Evolutionary conservation across 23 tunicate species (phyloP).

Genomic region (Trididemnum nubilum): DNA sequence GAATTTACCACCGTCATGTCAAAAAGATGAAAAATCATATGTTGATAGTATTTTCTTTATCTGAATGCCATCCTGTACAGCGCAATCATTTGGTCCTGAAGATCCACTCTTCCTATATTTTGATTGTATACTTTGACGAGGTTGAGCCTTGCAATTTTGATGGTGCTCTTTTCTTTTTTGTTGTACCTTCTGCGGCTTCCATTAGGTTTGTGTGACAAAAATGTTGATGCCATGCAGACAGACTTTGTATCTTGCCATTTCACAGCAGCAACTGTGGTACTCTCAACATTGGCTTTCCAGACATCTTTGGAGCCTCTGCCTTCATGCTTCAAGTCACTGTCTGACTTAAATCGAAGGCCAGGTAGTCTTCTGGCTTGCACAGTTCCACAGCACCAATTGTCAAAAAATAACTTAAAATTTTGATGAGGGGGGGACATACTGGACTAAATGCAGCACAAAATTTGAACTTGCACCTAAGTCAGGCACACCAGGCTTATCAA

Average conservation of each 20-base stretch:
- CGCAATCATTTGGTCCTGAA: slow-evolving; percentile 10
- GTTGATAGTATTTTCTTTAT: slow-evolving; percentile 12
- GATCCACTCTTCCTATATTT: slow-evolving; percentile 22
- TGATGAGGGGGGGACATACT: slow-evolving; percentile 2
- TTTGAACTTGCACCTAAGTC: slow-evolving; percentile 23
- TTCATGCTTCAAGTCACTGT: background rate
- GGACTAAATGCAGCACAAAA: slow-evolving; percentile 9
- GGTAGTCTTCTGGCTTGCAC: slow-evolving; percentile 2
- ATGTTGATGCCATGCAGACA: slow-evolving; percentile 6
- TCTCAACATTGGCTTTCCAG: background rate
- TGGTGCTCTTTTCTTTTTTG: background rate
- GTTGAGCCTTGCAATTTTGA: background rate
- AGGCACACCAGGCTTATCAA: slow-evolving; percentile 9
- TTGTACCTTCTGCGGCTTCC: background rate
- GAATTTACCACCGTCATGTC: slow-evolving; percentile 25
- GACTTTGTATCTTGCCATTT: slow-evolving; percentile 14
- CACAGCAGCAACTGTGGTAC: background rate
- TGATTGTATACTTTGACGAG: background rate
- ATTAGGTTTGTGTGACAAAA: background rate
- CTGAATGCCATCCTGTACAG: slow-evolving; percentile 10
- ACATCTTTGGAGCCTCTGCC: slow-evolving; percentile 17
- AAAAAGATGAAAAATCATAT: slow-evolving; percentile 19
- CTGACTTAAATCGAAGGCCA: background rate
- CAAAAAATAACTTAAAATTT: slow-evolving; percentile 13
- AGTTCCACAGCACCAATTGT: slow-evolving; percentile 15